Base-by-base conservation (phyloP, 2,888 invertebrate species). In the Globia sparganii region DNA sequence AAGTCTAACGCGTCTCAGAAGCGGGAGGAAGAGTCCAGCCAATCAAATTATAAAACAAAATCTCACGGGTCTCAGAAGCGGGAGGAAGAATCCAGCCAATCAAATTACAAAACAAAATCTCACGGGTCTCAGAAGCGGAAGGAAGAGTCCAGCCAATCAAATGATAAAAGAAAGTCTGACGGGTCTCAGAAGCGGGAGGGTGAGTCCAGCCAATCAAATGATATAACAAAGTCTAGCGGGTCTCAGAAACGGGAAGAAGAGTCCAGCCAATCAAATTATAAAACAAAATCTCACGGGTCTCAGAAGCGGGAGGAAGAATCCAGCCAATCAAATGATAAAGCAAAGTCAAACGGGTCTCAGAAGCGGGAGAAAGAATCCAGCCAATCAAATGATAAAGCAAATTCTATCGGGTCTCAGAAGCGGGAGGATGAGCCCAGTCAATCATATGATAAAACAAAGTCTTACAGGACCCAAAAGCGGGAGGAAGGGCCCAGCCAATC, bases 151-250 rank as follows among this genome's bases (percentile, higher is more conserved):
- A 43, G 58, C 1, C 0, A 21, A n/a, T 13, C 49, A 13, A 25
- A 53, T 13, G 28, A 53, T 0, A 11, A 0, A 21, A 21, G 6
- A 18, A 25, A 49, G 18, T n/a, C 40, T 4, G 28, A 58, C 2
- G 1, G 0, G 28, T n/a, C 18, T 21, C 31, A 8, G 1, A 62
- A 31, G 1, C 37, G 46, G 0, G 13, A n/a, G 61, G 37, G 31
- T n/a, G 8, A n/a, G 3, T 15, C 21, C 2, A 37, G 58, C 0
- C 0, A 15, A n/a, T 13, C 49, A 15, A n/a, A 53, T 13, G 34
- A 53, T 0, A 15, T 0, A 15, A 21, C 4, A 11, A 25, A 49
- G 18, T n/a, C 40, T 4, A 34, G 53, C 1, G 1, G 0, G 25
- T 28, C 11, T 11, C 31, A 8, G 0, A 62, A 31, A 0, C n/a